Conservation (phyloP, 2,888 invertebrate genomes). For the Drosophila nigricruria region DNA sequence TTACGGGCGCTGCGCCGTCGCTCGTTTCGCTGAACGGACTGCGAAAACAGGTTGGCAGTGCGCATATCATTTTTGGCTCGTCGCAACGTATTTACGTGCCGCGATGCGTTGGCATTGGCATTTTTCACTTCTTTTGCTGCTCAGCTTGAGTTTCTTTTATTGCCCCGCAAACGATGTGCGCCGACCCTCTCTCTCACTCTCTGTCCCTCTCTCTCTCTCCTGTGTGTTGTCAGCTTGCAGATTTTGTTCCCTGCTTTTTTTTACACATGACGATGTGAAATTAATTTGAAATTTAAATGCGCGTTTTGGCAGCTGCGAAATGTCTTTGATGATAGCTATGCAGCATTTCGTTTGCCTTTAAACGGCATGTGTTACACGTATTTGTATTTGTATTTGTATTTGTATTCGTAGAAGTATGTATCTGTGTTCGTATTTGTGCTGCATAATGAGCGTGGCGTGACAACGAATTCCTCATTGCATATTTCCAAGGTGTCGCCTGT, state of each 20-base stretch:
- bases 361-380: constrained; percentile 48
- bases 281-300: constrained; percentile 82
- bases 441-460: constrained; percentile 58
- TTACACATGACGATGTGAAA: constrained; percentile 68
- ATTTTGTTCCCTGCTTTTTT: constrained; percentile 38
- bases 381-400: constrained; percentile 19
- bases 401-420: constrained; percentile 9
- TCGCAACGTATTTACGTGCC: constrained; percentile 51
- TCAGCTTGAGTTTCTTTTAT: constrained; percentile 46
- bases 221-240: constrained; percentile 67
- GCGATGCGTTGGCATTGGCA: constrained; percentile 48
- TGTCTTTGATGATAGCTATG: constrained; percentile 63
- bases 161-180: constrained; percentile 47
- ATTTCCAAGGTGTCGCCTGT: constrained; percentile 26
- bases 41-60: constrained; percentile 55
- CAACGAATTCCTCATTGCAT: constrained; percentile 31
- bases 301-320: constrained; percentile 63
- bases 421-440: constrained; percentile 35
- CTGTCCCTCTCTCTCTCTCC: background rate
- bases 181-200: background rate
- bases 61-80: constrained; percentile 55
- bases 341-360: constrained; percentile 40
- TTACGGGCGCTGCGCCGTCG: constrained; percentile 43
- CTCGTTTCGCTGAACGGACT: constrained; percentile 41
- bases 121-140: constrained; percentile 54